Evolutionary conservation across 2,888 invertebrate genomes (phyloP).

Genomic region (Lasioglossum calceatum): DNA sequence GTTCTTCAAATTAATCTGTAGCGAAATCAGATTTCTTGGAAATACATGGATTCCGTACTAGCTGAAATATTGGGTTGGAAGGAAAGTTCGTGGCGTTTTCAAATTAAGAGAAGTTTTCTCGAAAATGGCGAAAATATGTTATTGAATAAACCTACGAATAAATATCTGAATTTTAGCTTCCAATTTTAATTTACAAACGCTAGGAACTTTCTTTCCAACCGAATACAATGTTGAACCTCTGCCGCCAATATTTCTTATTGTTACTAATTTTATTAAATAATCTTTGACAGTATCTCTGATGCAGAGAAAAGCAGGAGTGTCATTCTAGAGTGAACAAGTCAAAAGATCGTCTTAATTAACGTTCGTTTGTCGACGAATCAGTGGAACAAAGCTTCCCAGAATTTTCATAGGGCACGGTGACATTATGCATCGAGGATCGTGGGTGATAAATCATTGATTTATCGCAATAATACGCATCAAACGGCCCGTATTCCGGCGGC

Average conservation of each 20-base stretch:
- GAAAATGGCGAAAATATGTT: too few species aligned
- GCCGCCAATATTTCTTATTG: too few species aligned
- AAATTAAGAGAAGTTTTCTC: too few species aligned
- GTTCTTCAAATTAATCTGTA: background rate
- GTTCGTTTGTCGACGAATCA: background rate
- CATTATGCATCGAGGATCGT: conserved; percentile 33
- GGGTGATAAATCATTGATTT: conserved; percentile 57
- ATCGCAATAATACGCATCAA: conserved; percentile 35
- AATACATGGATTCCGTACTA: background rate
- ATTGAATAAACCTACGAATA: too few species aligned
- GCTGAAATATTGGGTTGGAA: background rate
- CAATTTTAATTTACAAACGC: too few species aligned
- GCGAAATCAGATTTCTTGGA: background rate
- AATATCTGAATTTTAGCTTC: too few species aligned
- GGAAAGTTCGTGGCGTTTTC: too few species aligned
- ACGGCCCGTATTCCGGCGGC: conserved; percentile 33
- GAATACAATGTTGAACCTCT: too few species aligned
- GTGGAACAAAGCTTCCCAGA: background rate
- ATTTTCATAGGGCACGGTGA: background rate
- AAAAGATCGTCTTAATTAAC: background rate
- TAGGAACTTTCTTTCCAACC: too few species aligned
- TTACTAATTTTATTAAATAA: too few species aligned
- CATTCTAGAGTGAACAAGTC: background rate
- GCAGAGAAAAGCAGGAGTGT: too few species aligned
- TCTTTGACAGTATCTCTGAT: too few species aligned